Percentiles rank a stretch among this genome's conserved stretches.
Evolutionary conservation across 2,888 invertebrate species (phyloP).

Genomic region (Tricholauxania praeusta): DNA sequence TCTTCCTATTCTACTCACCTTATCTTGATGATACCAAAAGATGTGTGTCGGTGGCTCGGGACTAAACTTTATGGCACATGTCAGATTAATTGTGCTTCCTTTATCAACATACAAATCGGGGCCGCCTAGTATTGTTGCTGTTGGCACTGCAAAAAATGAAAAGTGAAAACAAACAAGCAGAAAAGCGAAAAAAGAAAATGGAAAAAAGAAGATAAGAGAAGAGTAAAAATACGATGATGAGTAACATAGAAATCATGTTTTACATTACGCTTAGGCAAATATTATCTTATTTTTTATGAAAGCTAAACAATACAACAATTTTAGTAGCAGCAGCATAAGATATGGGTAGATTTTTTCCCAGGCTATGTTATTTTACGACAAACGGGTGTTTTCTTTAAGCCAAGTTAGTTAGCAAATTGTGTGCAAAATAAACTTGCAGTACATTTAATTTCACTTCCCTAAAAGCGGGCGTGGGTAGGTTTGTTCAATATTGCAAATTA

Average conservation of each 20-base stretch:
- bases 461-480: no score
- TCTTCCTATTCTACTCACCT: slow-evolving; percentile 73
- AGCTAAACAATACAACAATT: slow-evolving; percentile 1
- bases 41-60: slow-evolving; percentile 93
- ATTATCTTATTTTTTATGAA: slow-evolving; percentile 3
- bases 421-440: background rate
- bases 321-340: slow-evolving; percentile 10
- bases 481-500: no score
- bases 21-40: slow-evolving; percentile 95
- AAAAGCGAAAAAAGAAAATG: background rate
- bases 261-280: background rate
- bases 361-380: background rate
- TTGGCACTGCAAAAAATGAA: slow-evolving; percentile 74
- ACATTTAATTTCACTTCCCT: background rate
- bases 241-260: background rate
- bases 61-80: slow-evolving; percentile 82
- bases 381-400: no score
- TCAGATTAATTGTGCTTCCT: slow-evolving; percentile 86
- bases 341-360: background rate
- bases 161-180: background rate
- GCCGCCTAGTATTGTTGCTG: slow-evolving; percentile 83
- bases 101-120: slow-evolving; percentile 85
- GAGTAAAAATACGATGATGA: background rate
- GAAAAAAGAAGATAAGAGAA: slow-evolving; percentile 2
- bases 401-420: background rate